Evolutionary conservation across 2,113 vertebrate genomes (phyloP).

Genomic region (Stegastes partitus): DNA sequence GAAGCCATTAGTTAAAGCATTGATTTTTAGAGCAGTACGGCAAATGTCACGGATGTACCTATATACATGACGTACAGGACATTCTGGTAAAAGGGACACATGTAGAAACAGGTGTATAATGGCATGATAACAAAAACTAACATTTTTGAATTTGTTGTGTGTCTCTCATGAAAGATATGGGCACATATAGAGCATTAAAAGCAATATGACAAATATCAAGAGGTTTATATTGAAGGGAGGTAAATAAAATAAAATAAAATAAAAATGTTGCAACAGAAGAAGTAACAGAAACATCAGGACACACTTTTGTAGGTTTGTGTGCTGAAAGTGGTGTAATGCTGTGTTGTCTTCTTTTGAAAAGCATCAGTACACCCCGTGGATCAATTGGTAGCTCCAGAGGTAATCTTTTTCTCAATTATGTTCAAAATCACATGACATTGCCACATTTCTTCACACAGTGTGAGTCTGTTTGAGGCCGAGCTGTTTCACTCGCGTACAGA

Average conservation of each 20-base stretch:
- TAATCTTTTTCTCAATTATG: background rate
- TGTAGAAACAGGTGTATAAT: no score
- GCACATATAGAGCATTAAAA: background rate
- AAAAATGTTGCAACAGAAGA: background rate
- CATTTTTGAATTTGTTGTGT: background rate
- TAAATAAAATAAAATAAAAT: no score
- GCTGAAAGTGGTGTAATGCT: background rate
- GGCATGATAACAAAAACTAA: background rate
- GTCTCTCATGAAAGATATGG: background rate
- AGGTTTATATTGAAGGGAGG: background rate
- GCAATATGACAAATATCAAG: background rate
- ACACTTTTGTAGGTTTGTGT: background rate
- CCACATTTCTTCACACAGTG: background rate
- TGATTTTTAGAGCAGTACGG: constrained; percentile 4
- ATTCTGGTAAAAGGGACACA: background rate
- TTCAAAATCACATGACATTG: constrained; percentile 9
- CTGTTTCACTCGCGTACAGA: background rate
- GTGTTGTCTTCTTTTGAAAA: constrained; percentile 7
- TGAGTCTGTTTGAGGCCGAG: background rate
- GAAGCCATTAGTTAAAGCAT: constrained; percentile 1
- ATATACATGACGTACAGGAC: background rate
- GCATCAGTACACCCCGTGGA: background rate
- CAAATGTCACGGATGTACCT: background rate
- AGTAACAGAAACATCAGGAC: background rate
- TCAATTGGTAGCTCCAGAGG: background rate